Evolutionary conservation across 2,888 invertebrate genomes (phyloP).

Genomic region (Octonoba sinensis): DNA sequence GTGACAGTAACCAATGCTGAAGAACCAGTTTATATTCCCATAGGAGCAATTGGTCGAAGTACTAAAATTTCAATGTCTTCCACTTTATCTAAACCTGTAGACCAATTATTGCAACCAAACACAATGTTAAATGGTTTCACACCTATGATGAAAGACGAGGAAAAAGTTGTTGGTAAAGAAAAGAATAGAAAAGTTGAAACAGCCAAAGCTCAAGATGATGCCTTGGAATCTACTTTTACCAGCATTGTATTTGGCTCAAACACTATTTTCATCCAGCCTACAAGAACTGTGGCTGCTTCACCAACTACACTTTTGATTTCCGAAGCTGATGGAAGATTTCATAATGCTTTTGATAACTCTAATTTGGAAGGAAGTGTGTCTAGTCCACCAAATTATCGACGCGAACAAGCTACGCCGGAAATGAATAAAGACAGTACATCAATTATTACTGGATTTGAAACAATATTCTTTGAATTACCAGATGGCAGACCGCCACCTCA

Average conservation of each 20-base stretch:
- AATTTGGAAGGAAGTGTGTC: constrained; percentile 34
- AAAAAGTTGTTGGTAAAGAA: constrained; percentile 8
- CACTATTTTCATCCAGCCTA: constrained; percentile 46
- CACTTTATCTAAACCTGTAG: constrained; percentile 10
- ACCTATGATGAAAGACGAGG: constrained; percentile 28
- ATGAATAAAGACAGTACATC: constrained; percentile 51
- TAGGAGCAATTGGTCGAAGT: constrained; percentile 61
- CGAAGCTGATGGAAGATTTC: constrained; percentile 34
- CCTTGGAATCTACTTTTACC: constrained; percentile 3
- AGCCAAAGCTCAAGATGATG: background rate
- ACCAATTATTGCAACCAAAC: constrained; percentile 22
- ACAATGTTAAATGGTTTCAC: constrained; percentile 60
- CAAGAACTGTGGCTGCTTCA: constrained; percentile 4
- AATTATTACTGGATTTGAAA: constrained; percentile 62
- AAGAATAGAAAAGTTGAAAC: constrained; percentile 14
- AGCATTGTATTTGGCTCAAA: constrained; percentile 47
- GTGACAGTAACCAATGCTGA: constrained; percentile 59
- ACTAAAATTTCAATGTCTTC: constrained; percentile 20
- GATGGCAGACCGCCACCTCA: constrained; percentile 55
- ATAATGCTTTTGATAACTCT: constrained; percentile 11
- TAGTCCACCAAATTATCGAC: constrained; percentile 7
- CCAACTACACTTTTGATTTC: constrained; percentile 34
- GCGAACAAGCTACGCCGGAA: constrained; percentile 36
- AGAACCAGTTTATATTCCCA: constrained; percentile 63
- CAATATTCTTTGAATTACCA: constrained; percentile 63